Evolutionary conservation across 2,888 invertebrate genomes (phyloP).

Genomic region (Orchestes rusci): DNA sequence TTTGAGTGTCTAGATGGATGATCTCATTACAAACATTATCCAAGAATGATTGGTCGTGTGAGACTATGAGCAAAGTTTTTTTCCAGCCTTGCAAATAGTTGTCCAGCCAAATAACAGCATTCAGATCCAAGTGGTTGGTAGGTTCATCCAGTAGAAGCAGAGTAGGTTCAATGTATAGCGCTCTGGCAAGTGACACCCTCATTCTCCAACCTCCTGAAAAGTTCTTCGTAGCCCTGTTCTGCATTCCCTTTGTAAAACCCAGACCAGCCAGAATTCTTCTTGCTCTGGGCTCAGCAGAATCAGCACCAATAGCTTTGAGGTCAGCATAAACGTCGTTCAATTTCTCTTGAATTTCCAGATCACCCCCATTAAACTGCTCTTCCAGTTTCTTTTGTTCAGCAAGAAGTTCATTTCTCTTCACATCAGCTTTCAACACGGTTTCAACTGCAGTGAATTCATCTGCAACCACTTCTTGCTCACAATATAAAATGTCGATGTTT

Average conservation of each 20-base stretch:
- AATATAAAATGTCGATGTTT: constrained; percentile 91
- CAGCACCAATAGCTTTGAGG: constrained; percentile 92
- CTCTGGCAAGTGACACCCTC: constrained; percentile 95
- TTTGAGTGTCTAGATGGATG: constrained; percentile 91
- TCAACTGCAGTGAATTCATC: constrained; percentile 91
- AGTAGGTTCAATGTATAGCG: constrained; percentile 95
- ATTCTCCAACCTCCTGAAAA: constrained; percentile 98
- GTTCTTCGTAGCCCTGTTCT: constrained; percentile 82
- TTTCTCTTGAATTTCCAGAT: constrained; percentile 65
- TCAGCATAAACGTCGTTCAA: constrained; percentile 92
- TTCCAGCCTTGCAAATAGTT: constrained; percentile 99
- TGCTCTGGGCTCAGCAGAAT: constrained; percentile 95
- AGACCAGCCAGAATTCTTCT: constrained; percentile 94
- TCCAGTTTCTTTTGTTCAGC: constrained; percentile 80
- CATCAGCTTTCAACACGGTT: constrained; percentile 88
- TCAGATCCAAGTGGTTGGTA: constrained; percentile 97
- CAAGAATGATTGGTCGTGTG: constrained; percentile 99
- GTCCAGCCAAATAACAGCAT: constrained; percentile 99
- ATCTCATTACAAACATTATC: constrained; percentile 99
- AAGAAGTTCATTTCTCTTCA: constrained; percentile 74
- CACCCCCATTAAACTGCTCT: constrained; percentile 63
- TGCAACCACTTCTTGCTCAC: constrained; percentile 97
- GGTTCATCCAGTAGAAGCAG: constrained; percentile 97
- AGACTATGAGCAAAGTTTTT: constrained; percentile 95
- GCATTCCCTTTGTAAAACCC: constrained; percentile 86